These are phyloP conservation scores for Tipula lateralis DNA, from an alignment of 2,888 invertebrate genomes.

Conservation along the genomic window DNA sequence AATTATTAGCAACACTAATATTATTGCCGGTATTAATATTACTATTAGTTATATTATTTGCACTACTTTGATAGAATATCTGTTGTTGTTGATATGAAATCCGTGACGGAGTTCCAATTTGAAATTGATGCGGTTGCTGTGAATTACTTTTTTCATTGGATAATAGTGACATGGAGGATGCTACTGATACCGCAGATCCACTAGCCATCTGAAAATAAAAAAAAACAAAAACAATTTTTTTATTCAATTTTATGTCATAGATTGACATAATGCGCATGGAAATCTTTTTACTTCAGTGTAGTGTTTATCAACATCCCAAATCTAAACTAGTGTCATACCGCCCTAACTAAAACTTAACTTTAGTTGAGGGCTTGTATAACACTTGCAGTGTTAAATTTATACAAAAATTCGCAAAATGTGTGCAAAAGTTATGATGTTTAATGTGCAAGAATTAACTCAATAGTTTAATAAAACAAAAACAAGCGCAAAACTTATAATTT, in stretches of 20 bases:
- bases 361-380: neutral
- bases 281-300: neutral
- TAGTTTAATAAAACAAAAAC: neutral
- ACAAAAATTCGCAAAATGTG: neutral
- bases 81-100: conserved; percentile 32
- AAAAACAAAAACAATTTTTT: conserved; percentile 25
- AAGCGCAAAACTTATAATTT: neutral
- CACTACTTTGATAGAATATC: conserved; percentile 39
- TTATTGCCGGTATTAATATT: conserved; percentile 30
- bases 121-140: conserved; percentile 34
- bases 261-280: neutral
- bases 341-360: neutral
- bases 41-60: conserved; percentile 30
- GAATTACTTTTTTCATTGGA: conserved; percentile 36
- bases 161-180: conserved; percentile 36
- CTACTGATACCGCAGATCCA: conserved; percentile 40
- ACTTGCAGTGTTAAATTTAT: neutral
- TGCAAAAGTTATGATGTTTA: neutral
- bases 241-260: neutral
- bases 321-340: neutral
- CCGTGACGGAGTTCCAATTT: conserved; percentile 9
- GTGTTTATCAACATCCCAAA: neutral
- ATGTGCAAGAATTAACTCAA: neutral
- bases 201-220: conserved; percentile 32
- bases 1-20: conserved; percentile 33